Percentiles rank a stretch among this genome's conserved stretches.
Evolutionary conservation across 1,140 invertebrate species (phyloP).

Genomic region (Homalodisca vitripennis): DNA sequence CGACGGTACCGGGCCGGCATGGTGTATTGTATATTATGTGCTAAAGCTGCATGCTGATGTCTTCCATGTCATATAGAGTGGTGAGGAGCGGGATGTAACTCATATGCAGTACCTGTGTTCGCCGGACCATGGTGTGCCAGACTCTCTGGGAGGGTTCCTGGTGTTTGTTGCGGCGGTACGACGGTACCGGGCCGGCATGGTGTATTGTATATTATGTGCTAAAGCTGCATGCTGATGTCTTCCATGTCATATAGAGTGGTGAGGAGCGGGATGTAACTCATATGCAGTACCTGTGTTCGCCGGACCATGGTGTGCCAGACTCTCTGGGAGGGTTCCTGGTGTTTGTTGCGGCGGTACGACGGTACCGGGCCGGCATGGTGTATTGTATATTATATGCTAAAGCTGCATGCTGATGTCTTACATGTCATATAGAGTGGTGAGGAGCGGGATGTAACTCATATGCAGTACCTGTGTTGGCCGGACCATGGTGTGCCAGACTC

Average conservation of each 20-base stretch:
- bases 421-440: constrained; percentile 56
- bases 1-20: constrained; percentile 56
- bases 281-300: constrained; percentile 95
- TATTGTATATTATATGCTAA: not conserved
- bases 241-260: constrained; percentile 52
- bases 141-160: constrained; percentile 87
- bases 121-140: constrained; percentile 98
- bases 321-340: constrained; percentile 66
- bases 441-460: constrained; percentile 73
- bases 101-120: constrained; percentile 93
- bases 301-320: constrained; percentile 96
- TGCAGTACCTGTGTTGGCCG: constrained; percentile 96
- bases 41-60: too few species aligned
- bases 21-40: too few species aligned
- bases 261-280: constrained; percentile 76
- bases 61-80: constrained; percentile 51
- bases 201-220: too few species aligned
- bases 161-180: constrained; percentile 83
- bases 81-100: constrained; percentile 71
- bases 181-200: constrained; percentile 53
- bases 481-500: constrained; percentile 97
- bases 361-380: not conserved
- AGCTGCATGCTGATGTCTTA: not conserved
- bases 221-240: too few species aligned
- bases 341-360: not conserved